Percentiles rank a stretch among this genome's conserved stretches.
Evolutionary conservation across 35 echinoderm and acorn worm species (phyloP).

Genomic region (Hemicentrotus pulcherrimus): DNA sequence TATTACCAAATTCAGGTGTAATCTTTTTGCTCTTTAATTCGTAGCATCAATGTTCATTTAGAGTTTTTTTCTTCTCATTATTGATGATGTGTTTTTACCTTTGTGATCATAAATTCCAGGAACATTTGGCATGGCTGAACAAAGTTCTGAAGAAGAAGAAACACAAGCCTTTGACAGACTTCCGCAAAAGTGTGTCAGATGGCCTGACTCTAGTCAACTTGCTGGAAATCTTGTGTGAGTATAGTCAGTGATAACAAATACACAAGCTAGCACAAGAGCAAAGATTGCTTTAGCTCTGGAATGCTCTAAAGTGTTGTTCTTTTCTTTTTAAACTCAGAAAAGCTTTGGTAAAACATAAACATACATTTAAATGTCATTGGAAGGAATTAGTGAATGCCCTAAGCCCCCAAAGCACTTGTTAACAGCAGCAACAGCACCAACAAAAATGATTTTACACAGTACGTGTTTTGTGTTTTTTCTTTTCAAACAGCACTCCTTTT

Average conservation of each 20-base stretch:
- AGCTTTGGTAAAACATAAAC: too few relatives aligned
- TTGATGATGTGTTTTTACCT: background rate
- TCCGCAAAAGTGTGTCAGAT: conserved; percentile 88
- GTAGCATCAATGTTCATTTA: background rate
- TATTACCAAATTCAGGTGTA: background rate
- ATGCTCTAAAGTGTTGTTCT: too few relatives aligned
- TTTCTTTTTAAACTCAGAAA: too few relatives aligned
- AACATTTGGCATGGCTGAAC: conserved; percentile 87
- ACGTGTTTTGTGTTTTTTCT: too few relatives aligned
- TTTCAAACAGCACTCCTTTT: too few relatives aligned
- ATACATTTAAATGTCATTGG: too few relatives aligned
- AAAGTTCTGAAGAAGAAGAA: conserved; percentile 79
- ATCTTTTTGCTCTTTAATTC: background rate
- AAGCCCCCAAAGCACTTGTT: too few relatives aligned
- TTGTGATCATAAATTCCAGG: conserved; percentile 51
- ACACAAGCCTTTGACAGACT: conserved; percentile 73
- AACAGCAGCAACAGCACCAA: too few relatives aligned
- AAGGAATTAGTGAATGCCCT: too few relatives aligned
- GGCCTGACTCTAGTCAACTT: conserved; percentile 85
- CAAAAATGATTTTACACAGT: too few relatives aligned
- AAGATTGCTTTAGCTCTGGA: too few relatives aligned
- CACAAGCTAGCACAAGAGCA: too few relatives aligned
- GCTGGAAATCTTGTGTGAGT: conserved; percentile 97
- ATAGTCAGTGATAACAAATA: background rate
- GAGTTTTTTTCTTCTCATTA: background rate